Conservation (phyloP, 2,797 vertebrate genomes). For the Heliangelus exortis region DNA sequence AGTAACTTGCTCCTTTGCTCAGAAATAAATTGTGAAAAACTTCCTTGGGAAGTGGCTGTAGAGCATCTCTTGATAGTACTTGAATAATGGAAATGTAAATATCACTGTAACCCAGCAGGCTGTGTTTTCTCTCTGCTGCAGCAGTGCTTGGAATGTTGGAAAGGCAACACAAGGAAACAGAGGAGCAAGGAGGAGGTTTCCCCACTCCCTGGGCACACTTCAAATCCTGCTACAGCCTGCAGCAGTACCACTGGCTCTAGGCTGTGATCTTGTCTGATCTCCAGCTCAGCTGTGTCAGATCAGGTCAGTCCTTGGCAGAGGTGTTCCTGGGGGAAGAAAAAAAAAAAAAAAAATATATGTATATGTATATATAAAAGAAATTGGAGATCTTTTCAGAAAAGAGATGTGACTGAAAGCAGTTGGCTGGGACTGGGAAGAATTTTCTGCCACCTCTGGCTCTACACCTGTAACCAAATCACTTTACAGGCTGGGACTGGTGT, state of each 20-base stretch:
- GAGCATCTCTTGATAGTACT: background rate
- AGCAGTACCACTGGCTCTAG: background rate
- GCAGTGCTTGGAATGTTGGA: background rate
- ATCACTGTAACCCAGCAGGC: background rate
- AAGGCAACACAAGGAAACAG: background rate
- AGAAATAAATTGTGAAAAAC: background rate
- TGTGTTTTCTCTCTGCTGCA: background rate
- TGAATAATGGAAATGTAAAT: slow-evolving; percentile 19
- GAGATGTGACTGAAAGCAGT: background rate
- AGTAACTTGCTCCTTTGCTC: background rate
- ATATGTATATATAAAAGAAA: background rate
- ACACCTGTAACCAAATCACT: background rate
- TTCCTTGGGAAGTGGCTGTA: background rate
- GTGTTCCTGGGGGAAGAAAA: background rate
- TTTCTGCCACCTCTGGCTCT: background rate
- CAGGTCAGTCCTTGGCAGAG: background rate
- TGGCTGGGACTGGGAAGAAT: background rate
- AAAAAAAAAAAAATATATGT: background rate
- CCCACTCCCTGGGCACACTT: background rate
- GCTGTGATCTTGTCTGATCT: background rate
- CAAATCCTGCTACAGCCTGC: slow-evolving; percentile 10
- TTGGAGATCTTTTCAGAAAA: background rate
- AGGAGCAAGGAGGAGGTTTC: background rate
- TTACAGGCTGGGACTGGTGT: background rate
- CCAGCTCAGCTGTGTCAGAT: background rate